These are phyloP conservation scores for Ormyrus rosae DNA, from an alignment of 2,888 invertebrate genomes.

Conservation along the genomic window DNA sequence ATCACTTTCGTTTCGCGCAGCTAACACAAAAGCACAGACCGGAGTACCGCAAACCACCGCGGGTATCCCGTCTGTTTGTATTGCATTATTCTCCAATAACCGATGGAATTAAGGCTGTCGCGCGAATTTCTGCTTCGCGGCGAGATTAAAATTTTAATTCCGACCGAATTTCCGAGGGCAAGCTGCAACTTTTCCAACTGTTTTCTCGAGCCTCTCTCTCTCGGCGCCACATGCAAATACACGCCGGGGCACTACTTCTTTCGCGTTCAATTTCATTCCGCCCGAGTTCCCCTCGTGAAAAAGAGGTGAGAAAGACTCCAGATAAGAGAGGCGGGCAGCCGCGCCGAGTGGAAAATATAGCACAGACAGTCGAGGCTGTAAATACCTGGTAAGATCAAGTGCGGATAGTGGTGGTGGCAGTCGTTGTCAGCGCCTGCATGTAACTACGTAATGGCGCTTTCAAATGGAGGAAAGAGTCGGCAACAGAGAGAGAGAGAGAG, in stretches of 20 bases:
- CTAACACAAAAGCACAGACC: no score
- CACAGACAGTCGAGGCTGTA: background rate
- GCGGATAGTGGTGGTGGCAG: background rate
- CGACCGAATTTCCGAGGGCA: no score
- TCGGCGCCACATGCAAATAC: no score
- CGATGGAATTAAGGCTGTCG: no score
- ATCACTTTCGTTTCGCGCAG: conserved; percentile 1
- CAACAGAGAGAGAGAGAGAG: background rate
- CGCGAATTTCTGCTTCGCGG: no score
- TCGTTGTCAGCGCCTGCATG: conserved; percentile 8
- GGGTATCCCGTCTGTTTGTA: no score
- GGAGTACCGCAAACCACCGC: no score
- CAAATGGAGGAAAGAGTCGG: background rate
- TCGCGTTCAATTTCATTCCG: conserved; percentile 4
- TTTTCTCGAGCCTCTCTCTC: no score
- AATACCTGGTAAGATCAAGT: background rate
- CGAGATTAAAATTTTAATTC: no score
- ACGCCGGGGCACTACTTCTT: background rate
- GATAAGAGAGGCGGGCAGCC: background rate
- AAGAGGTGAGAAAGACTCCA: background rate
- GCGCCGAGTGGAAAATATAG: background rate
- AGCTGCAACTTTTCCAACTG: no score
- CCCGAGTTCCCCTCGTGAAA: background rate
- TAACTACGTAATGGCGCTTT: conserved; percentile 33
- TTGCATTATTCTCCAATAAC: no score